Conservation (phyloP, 1,140 invertebrate species). For the Zaprionus gabonicus region DNA sequence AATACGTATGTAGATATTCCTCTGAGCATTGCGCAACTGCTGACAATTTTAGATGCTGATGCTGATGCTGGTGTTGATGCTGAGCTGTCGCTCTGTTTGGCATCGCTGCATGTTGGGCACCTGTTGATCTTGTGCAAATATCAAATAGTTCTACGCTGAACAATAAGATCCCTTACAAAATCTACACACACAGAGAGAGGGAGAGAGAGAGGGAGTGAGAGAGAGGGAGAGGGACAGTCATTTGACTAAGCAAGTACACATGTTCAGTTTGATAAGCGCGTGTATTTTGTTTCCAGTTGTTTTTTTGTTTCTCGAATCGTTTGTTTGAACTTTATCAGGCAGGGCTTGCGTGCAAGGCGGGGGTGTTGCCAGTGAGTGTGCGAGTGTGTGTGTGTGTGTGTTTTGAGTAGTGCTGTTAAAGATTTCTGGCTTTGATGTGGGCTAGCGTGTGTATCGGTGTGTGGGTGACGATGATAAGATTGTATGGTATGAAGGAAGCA, state of each 20-base stretch:
- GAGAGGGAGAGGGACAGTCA: not conserved
- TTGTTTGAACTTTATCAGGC: slow-evolving; percentile 71
- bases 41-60: slow-evolving; percentile 45
- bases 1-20: not conserved
- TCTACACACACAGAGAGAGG: slow-evolving; percentile 16
- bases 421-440: slow-evolving; percentile 57
- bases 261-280: slow-evolving; percentile 59
- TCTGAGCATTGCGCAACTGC: slow-evolving; percentile 32
- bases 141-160: slow-evolving; percentile 60
- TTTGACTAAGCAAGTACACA: slow-evolving; percentile 38
- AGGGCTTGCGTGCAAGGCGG: slow-evolving; percentile 48
- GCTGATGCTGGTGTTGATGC: slow-evolving; percentile 18
- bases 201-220: not conserved
- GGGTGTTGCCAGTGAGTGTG: slow-evolving; percentile 27
- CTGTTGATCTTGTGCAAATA: slow-evolving; percentile 78
- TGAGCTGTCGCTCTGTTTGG: slow-evolving; percentile 43
- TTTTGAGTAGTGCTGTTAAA: slow-evolving; percentile 36
- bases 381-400: slow-evolving; percentile 13
- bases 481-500: slow-evolving; percentile 23
- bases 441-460: slow-evolving; percentile 23
- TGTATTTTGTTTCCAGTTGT: slow-evolving; percentile 18
- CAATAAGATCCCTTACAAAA: slow-evolving; percentile 67
- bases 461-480: slow-evolving; percentile 53
- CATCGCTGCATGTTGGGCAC: slow-evolving; percentile 56
- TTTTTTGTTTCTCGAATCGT: slow-evolving; percentile 40